Conservation (phyloP, 2,113 vertebrate species). For the Notarius quadriscutis region DNA sequence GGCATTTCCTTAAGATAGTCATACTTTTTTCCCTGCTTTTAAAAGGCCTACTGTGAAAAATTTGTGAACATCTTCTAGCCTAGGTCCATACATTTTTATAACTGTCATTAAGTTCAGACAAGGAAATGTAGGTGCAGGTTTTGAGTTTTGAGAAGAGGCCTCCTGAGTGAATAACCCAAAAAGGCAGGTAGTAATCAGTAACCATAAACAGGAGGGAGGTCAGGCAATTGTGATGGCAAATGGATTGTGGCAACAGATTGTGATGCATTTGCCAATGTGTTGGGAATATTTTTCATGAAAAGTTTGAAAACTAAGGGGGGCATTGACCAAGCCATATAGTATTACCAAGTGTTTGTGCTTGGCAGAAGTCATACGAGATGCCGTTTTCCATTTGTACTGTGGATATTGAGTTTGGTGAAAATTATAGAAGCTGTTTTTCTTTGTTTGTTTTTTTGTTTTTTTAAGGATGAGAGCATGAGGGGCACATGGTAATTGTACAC, state of each 20-base stretch:
- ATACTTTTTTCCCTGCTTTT: background rate
- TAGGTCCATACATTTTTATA: background rate
- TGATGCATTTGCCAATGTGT: background rate
- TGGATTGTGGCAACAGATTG: background rate
- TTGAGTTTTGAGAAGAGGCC: background rate
- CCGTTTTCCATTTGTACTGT: background rate
- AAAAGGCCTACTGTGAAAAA: background rate
- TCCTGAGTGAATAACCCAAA: background rate
- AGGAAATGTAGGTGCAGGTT: background rate
- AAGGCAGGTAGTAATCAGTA: background rate
- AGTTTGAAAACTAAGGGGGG: background rate
- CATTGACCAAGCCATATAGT: background rate
- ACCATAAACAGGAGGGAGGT: background rate
- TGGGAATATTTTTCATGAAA: background rate
- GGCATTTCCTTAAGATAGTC: background rate
- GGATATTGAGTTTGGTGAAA: background rate
- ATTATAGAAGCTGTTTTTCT: background rate
- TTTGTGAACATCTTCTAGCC: background rate
- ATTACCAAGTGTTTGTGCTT: background rate
- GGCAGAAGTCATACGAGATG: background rate
- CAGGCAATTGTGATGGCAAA: background rate
- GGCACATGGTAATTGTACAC: background rate
- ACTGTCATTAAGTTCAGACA: background rate
- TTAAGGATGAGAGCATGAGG: background rate
- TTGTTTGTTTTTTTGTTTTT: background rate